Base-by-base conservation (phyloP, 2,888 invertebrate genomes). In the Tetramorium bicarinatum region DNA sequence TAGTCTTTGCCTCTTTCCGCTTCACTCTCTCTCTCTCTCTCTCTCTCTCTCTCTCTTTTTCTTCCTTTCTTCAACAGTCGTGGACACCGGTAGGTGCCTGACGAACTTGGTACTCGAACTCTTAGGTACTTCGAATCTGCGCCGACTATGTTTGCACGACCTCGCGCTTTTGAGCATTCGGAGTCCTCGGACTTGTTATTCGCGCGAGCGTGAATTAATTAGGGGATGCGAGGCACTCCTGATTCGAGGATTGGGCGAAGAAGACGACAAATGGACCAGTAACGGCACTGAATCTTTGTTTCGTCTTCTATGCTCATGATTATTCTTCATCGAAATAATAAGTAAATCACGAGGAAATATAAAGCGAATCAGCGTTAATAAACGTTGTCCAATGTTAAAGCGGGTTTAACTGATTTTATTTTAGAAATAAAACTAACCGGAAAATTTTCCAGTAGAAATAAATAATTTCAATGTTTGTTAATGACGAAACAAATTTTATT, bases 1-100 rank as follows among this genome's bases (percentile, higher is more conserved):
- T 89, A 81, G 85, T 25, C 64, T 66, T 76, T 47, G 34, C 41
- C 77, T 61, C 71, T 80, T 80, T 62, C 41, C 75, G 69, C n/a
- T 54, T 67, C 41, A 29, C n/a, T 29, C 52, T 15, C 29, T 41
- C 21, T n/a, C 13, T n/a, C n/a, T n/a, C n/a, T n/a, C n/a, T n/a
- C n/a, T n/a, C n/a, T n/a, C 52, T 15, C 29, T 41, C 21, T 76
- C 74, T 41, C 34, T 25, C 34, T 47, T 11, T 9, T 8, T 44
- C 6, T 61, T 15, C 18, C 21, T 62, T 38, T 62, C 52, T 47
- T 69, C 18, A 25, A 25, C 41, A 54, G 25, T 54, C 34, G 44
- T 18, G 25, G 79, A 75, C 79, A 56, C 38, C 52, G 29, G 29
- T 41, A 29, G 54, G 15, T 56, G 77, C n/a, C 69, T 49, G 49